Evolutionary conservation across 2,797 vertebrate genomes (phyloP).

Genomic region (Tapirus indicus): DNA sequence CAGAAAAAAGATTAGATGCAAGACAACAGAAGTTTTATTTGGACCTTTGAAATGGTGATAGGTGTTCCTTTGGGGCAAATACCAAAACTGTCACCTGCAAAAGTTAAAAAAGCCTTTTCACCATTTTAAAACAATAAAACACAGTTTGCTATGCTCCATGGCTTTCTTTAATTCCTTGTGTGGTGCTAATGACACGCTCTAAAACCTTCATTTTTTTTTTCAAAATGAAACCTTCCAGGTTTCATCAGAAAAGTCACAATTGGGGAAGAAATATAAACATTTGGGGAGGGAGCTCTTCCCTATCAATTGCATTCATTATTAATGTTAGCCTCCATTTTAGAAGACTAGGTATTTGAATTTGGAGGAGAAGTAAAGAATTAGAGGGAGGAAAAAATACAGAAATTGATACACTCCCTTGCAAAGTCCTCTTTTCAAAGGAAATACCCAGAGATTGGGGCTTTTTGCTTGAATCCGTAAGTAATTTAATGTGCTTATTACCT

Average conservation of each 20-base stretch:
- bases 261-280: slow-evolving; percentile 46
- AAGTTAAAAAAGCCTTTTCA: not conserved
- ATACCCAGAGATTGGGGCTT: not conserved
- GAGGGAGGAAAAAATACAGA: not conserved
- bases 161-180: not conserved
- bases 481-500: slow-evolving; percentile 60
- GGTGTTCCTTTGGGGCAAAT: slow-evolving; percentile 16
- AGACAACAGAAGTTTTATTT: slow-evolving; percentile 33
- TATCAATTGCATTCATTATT: slow-evolving; percentile 33
- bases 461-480: slow-evolving; percentile 41
- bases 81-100: slow-evolving; percentile 29
- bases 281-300: not conserved
- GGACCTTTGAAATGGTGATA: not conserved
- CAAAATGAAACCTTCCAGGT: slow-evolving; percentile 24
- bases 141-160: not conserved
- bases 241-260: slow-evolving; percentile 55
- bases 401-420: slow-evolving; percentile 18
- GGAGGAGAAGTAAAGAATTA: slow-evolving; percentile 21
- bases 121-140: slow-evolving; percentile 42
- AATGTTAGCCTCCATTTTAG: slow-evolving; percentile 55
- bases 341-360: slow-evolving; percentile 34
- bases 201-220: not conserved
- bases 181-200: slow-evolving; percentile 33
- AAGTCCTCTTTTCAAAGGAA: slow-evolving; percentile 51
- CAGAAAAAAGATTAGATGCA: slow-evolving; percentile 15